Base-by-base conservation (phyloP, 2,888 invertebrate species). In the Lycophotia porphyrea region DNA sequence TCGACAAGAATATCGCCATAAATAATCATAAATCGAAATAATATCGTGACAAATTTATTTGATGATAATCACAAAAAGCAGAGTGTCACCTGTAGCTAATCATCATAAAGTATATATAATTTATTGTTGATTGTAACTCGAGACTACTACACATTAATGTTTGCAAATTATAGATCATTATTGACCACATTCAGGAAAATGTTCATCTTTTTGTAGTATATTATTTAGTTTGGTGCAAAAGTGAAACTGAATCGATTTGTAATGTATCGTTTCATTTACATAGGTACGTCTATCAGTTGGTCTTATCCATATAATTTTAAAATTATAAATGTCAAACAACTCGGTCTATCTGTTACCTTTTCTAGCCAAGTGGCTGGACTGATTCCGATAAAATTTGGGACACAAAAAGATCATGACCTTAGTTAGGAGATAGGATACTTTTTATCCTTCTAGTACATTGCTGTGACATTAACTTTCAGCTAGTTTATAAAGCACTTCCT, bases 91-190 rank as follows among this genome's bases (percentile, higher is more conserved):
- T 76, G 64, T 74, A 76, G 71, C 84, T 74, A 84, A 80, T 82
- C 81, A 84, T 79, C 82, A 84, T 87, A 84, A 86, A 84, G 44
- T 84, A 82, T 78, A 67, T 36, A 58, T 78, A 86, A 84, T 85
- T 84, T 86, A 87, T 86, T 75, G 74, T 47, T 74, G 73, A 84
- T 80, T 76, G 71, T 78, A 81, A 79, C 69, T n/a, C 68, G 64
- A 82, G 63, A 83, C 78, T 81, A 76, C 64, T 68, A 74, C 44
- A 68, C 58, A 63, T 66, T 76, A 71, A 81, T 81, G 63, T 74
- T 75, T 52, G 66, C 36, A 65, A 76, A 71, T 67, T 64, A 79
- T 60, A 47, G 36, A 69, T 69, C 36, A 74, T 75, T 82, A 75
- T 74, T 27, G 49, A 66, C 9, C 58, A 42, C 58, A 72, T 71